These are phyloP conservation scores for Betta splendens DNA, from an alignment of 2,797 vertebrate genomes.

Conservation along the genomic window DNA sequence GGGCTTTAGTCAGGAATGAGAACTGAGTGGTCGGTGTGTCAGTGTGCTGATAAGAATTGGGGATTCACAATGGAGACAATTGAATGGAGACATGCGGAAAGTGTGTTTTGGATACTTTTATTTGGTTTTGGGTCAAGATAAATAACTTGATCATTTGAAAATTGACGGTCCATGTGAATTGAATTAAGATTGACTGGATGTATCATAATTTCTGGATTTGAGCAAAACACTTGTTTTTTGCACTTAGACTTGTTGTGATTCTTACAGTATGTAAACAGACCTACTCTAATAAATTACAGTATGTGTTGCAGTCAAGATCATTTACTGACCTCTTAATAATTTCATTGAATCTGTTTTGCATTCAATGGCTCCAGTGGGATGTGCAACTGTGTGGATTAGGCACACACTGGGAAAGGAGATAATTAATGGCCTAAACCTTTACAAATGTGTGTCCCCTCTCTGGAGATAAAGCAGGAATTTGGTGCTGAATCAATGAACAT, in stretches of 20 bases:
- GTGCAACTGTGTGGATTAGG: slow-evolving; percentile 24
- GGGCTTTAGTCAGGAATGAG: slow-evolving; percentile 69
- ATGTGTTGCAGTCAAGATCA: slow-evolving; percentile 17
- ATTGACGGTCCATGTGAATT: slow-evolving; percentile 5
- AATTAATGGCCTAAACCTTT: slow-evolving; percentile 29
- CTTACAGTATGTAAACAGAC: slow-evolving; percentile 19
- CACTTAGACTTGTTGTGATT: neutral
- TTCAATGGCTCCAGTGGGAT: slow-evolving; percentile 37
- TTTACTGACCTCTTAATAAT: slow-evolving; percentile 30
- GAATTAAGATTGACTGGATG: neutral
- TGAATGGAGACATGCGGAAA: slow-evolving; percentile 60
- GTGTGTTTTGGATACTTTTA: neutral
- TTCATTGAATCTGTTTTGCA: slow-evolving; percentile 34
- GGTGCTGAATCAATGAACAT: slow-evolving; percentile 1
- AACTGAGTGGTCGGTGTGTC: slow-evolving; percentile 40
- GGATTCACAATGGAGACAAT: slow-evolving; percentile 43
- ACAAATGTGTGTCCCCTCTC: slow-evolving; percentile 19
- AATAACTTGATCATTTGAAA: neutral
- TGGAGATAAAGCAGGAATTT: slow-evolving; percentile 28
- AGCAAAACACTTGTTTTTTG: too few species aligned
- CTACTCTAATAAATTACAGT: neutral
- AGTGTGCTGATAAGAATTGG: slow-evolving; percentile 39
- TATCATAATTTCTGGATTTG: neutral
- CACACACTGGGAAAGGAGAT: slow-evolving; percentile 42
- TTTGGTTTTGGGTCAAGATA: neutral